A percentile compares a stretch with the other conserved stretches of the same genome.
phyloP scores from a whole-genome alignment of 2,113 vertebrate species.

The Gorsachius goisagi region DNA sequence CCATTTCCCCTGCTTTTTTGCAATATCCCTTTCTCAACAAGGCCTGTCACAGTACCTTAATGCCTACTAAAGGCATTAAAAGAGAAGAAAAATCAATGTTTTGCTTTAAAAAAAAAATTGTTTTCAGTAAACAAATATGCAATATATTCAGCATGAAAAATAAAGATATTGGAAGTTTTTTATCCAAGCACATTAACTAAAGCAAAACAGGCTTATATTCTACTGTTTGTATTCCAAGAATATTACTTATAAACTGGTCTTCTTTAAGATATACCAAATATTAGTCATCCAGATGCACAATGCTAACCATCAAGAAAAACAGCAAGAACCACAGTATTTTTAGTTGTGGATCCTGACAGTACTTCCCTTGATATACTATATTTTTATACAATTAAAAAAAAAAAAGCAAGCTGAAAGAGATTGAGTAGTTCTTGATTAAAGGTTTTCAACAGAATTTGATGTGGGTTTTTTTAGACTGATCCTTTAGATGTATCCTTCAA shows the following conservation, averaged over 20 bases:
- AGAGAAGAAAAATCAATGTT: not conserved
- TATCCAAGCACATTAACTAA: not conserved
- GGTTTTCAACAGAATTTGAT: not conserved
- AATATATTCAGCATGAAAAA: not conserved
- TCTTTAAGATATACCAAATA: not conserved
- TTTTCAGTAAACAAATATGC: not conserved
- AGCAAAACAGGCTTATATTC: not conserved
- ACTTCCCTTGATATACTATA: not conserved
- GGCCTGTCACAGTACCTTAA: not conserved
- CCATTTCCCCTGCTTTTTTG: not conserved
- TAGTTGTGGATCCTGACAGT: not conserved
- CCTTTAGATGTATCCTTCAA: not conserved
- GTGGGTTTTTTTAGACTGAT: not conserved
- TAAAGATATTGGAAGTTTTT: not conserved
- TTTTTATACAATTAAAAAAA: not conserved
- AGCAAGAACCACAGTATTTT: not conserved
- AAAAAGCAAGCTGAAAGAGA: not conserved
- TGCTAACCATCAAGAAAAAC: not conserved
- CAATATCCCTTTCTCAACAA: not conserved
- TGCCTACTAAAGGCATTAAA: not conserved
- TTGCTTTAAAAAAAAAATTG: not conserved
- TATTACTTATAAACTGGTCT: not conserved
- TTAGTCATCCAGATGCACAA: not conserved
- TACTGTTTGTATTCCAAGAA: not conserved
- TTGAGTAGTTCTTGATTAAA: not conserved